Evolutionary conservation across 2,113 vertebrate species (phyloP), one percentile per base, ranked within the genome.

Genomic region (Phalacrocorax aristotelis): DNA sequence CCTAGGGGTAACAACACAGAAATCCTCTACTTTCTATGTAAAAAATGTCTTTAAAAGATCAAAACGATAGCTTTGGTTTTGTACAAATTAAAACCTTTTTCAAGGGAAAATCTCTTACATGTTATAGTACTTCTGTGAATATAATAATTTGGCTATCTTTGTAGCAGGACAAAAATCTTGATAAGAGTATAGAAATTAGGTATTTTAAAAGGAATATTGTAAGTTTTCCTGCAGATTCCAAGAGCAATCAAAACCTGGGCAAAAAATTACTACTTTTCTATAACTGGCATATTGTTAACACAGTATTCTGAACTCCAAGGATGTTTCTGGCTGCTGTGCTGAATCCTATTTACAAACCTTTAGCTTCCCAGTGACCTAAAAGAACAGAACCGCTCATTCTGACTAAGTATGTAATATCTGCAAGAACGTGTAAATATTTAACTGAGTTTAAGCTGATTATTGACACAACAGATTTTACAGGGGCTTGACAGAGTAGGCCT

Each of bases 401-500:
- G 75, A 91, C 69, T 89, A 74, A 70, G 61, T 18, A 5, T 46
- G 57, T 30, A 95, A 61, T 70, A 93, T 26, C 77, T 11, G 12
- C n/a, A 48, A 92, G 71, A 48, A 77, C 10, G 19, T n/a, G 60
- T 92, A 91, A 93, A 68, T 92, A 88, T 93, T 91, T 83, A 71
- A 61, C 75, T 25, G 70, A 95, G 46, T 72, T 95, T 86, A 75
- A 96, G 54, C 78, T 93, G 91, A 96, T 95, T 95, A 96, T 91
- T 97, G 90, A 92, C 93, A 96, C 46, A 87, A 91, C n/a, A 84
- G 71, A 93, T 96, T 96, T 92, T 91, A 88, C 19, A 83, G 51
- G 93, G 80, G 78, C 81, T 94, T 96, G 93, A 95, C 94, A 96
- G 70, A 96, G 42, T n/a, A 87, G 40, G 29, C 38, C 70, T 89